Conservation (phyloP, 2,797 vertebrate genomes). For the Dipus sagitta region DNA sequence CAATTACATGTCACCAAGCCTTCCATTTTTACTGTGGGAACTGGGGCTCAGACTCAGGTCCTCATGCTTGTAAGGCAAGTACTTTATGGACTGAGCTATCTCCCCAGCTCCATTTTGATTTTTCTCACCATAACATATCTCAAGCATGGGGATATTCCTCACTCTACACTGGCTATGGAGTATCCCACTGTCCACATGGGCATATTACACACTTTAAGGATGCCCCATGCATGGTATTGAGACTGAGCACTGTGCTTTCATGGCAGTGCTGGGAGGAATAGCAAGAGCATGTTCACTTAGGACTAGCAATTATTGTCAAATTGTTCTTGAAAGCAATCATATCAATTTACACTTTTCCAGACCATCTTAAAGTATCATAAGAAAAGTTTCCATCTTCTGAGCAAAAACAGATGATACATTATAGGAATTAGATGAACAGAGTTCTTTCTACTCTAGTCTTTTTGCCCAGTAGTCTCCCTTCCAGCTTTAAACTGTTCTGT, state of each 20-base stretch:
- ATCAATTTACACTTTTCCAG: neutral
- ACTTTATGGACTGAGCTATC: too few relatives aligned
- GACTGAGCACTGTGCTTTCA: too few relatives aligned
- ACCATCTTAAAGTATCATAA: neutral
- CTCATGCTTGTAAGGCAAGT: too few relatives aligned
- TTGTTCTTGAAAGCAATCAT: neutral
- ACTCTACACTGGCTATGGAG: neutral
- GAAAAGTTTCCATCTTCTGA: neutral
- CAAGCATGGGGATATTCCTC: neutral
- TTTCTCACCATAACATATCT: neutral
- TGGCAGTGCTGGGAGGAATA: neutral
- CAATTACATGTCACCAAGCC: too few relatives aligned
- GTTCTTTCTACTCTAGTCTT: neutral
- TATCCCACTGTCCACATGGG: neutral
- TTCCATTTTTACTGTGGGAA: too few relatives aligned
- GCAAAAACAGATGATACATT: neutral
- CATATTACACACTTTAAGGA: neutral
- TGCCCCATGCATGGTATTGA: neutral
- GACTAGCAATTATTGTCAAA: neutral
- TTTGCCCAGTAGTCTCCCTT: neutral
- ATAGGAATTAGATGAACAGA: neutral
- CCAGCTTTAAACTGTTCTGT: conserved; percentile 10
- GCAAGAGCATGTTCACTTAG: neutral
- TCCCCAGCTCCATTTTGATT: neutral
- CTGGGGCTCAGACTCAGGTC: too few relatives aligned